Evolutionary conservation across 2,113 vertebrate species (phyloP), one percentile per base, ranked within the genome.

Genomic region (Corythaixoides concolor): DNA sequence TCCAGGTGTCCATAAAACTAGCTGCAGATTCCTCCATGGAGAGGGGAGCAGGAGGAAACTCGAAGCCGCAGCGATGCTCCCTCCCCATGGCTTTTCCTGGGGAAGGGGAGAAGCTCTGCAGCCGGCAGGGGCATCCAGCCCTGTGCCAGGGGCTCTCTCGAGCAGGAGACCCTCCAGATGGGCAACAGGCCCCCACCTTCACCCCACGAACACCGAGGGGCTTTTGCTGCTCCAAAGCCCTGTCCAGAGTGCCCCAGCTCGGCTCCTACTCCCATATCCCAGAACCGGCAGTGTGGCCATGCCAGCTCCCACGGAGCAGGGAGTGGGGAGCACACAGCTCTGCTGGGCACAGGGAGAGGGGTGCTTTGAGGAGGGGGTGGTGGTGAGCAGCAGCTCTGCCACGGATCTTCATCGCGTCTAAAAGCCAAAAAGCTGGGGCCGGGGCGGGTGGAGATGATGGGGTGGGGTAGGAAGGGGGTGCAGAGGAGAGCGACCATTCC

Each of bases 221-320:
- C 16, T 41, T 60, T 23, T 66, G 37, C 35, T 50, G 27, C 58
- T 39, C 23, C 52, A 58, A 56, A 85, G 33, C 16, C 30, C 32
- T 0, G 0, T 3, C 15, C 63, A n/a, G 27, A 0, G 0, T 13
- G 45, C 37, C 22, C 43, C 2, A 2, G 28, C 9, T 66, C 1
- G 5, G 41, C 32, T 89, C 33, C 47, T 24, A 11, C 27, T 59
- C 64, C 53, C 0, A 0, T 59, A 59, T 76, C 33, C 13, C 56
- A 43, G 41, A 41, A 41, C n/a, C 0, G 0, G 55, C 43, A 35
- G 50, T 0, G 35, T 35, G 20, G 47, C 78, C 49, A 70, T 8
- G 33, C 88, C 9, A 23, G 39, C 10, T 63, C 49, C 0, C 13
- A 12, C 41, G 41, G 41, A 43, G 62, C 18, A 5, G 67, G 60